Percentiles rank a stretch among this genome's conserved stretches.
Evolutionary conservation across 1,140 invertebrate genomes (phyloP).

Genomic region (Temnothorax nylanderi): DNA sequence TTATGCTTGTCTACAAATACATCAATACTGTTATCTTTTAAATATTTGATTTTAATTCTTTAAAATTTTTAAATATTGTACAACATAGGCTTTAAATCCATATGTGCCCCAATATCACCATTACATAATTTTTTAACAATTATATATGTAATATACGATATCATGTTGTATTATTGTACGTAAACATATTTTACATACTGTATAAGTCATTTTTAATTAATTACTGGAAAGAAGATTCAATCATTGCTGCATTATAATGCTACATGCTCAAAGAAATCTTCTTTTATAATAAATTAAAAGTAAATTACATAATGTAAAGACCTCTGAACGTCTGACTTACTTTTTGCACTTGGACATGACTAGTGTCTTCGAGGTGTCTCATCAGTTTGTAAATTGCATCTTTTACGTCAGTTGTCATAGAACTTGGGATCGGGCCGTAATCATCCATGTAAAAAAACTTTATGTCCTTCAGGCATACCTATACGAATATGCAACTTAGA

Average conservation of each 20-base stretch:
- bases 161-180: not conserved
- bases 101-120: not conserved
- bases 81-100: not conserved
- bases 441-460: slow-evolving; percentile 93
- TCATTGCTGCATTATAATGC: not conserved
- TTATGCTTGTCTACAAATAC: not conserved
- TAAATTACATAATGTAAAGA: not conserved
- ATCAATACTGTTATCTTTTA: not conserved
- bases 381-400: slow-evolving; percentile 89
- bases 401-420: slow-evolving; percentile 89
- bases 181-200: not conserved
- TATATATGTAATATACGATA: not conserved
- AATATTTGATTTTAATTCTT: not conserved
- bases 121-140: not conserved
- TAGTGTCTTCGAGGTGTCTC: slow-evolving; percentile 87
- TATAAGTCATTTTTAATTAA: not conserved
- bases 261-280: not conserved
- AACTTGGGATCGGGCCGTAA: slow-evolving; percentile 88
- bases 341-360: slow-evolving; percentile 85
- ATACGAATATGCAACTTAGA: not conserved
- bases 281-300: not conserved
- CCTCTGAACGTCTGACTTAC: slow-evolving; percentile 76
- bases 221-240: not conserved
- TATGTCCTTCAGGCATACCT: slow-evolving; percentile 90
- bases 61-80: not conserved